Base-by-base conservation (phyloP, 2,113 vertebrate species). In the Casuarius casuarius region DNA sequence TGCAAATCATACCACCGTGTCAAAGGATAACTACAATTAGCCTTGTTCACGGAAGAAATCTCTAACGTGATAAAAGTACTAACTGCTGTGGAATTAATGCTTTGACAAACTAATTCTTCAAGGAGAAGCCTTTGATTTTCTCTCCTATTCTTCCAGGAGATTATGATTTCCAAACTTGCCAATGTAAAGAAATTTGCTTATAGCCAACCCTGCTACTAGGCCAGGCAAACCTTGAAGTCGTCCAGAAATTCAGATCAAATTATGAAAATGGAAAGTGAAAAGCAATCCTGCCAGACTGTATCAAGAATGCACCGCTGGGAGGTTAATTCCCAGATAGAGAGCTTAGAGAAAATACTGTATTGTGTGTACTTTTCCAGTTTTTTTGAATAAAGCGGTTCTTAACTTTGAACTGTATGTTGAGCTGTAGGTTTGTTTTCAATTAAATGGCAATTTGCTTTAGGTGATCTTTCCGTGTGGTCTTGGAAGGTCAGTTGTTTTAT, bases 211-310 rank as follows among this genome's bases (percentile, higher is more conserved):
- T 59, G 18, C 15, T 76, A 63, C 28, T 44, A 65, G 23, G 28
- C 9, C 18, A 46, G 11, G 6, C 2, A 72, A 84, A 79, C 5
- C n/a, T 86, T 94, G 63, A 94, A 66, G 16, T 46, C 77, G 35
- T 88, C 49, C 75, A 84, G 71, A 89, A 90, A 84, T 8, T 95
- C 75, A 75, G 12, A 76, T 56, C 49, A 90, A 86, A 84, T 79
- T 72, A 91, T 44, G 10, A 78, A 91, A 86, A 68, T 33, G 9
- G 22, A 79, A 87, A 92, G 16, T n/a, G 13, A 87, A 93, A 88
- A 76, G 25, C 38, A 94, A 85, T 75, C 51, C 56, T 91, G 33
- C 3, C 62, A 87, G 58, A 42, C 4, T 88, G 3, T 23, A 93
- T 71, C 52, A 94, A 84, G 44, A 84, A 66, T 46, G 6, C 40